A percentile compares a stretch with the other conserved stretches of the same genome.
Evolutionary conservation across 2,888 invertebrate species (phyloP).

Genomic region (Netelia melanura): DNA sequence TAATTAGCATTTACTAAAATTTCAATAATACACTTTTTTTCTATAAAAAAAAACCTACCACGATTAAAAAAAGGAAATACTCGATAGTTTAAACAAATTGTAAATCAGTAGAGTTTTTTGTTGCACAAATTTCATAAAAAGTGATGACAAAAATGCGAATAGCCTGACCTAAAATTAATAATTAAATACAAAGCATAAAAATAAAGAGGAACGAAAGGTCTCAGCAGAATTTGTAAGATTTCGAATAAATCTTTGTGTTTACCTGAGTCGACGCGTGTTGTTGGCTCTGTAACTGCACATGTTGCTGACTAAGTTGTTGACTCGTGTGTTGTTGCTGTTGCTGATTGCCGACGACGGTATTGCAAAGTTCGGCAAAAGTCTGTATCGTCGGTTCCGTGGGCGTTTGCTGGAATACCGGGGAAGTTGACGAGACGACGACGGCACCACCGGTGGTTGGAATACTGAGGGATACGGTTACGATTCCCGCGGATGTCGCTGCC

Average conservation of each 20-base stretch:
- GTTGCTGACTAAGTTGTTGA: slow-evolving; percentile 67
- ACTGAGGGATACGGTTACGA: slow-evolving; percentile 89
- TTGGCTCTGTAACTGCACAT: slow-evolving; percentile 65
- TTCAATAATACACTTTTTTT: too few species aligned
- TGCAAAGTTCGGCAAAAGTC: slow-evolving; percentile 87
- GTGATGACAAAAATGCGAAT: too few species aligned
- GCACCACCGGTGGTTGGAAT: slow-evolving; percentile 87
- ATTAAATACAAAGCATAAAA: not conserved
- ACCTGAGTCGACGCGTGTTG: slow-evolving; percentile 81
- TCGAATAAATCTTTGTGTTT: slow-evolving; percentile 43
- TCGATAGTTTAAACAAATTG: too few species aligned
- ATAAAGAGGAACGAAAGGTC: slow-evolving; percentile 6
- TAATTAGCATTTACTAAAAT: too few species aligned
- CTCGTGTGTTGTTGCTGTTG: slow-evolving; percentile 73
- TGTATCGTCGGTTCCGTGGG: slow-evolving; percentile 80
- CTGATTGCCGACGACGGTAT: slow-evolving; percentile 85
- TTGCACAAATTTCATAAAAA: too few species aligned
- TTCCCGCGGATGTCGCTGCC: slow-evolving; percentile 89
- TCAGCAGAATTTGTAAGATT: slow-evolving; percentile 10
- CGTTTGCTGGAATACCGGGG: slow-evolving; percentile 84
- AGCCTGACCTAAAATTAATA: not conserved
- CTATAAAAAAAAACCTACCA: too few species aligned
- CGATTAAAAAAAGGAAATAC: too few species aligned
- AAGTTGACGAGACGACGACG: slow-evolving; percentile 86
- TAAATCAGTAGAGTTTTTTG: too few species aligned